phyloP scores from a whole-genome alignment of 2,113 vertebrate species.

The Emberiza fucata region DNA sequence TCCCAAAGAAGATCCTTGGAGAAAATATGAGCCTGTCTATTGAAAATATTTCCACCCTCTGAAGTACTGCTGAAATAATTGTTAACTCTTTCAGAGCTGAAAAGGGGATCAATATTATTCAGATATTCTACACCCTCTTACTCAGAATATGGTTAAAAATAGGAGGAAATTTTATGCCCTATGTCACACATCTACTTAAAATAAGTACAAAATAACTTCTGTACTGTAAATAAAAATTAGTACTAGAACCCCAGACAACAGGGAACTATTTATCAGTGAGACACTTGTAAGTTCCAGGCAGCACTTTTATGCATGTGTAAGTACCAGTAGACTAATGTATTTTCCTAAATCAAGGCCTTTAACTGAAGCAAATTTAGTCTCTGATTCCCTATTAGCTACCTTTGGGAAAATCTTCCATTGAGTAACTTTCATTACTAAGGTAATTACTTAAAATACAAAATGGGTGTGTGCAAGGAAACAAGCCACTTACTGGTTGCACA shows the following conservation, averaged over 20 bases:
- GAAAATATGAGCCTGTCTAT: constrained; percentile 62
- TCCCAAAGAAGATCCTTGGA: constrained; percentile 56
- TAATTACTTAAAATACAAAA: background rate
- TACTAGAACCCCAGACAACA: background rate
- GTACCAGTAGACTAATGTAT: background rate
- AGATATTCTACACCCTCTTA: constrained; percentile 42
- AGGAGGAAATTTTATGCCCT: background rate
- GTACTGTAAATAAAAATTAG: background rate
- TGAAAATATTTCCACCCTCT: constrained; percentile 61
- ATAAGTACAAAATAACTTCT: background rate
- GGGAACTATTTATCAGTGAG: background rate
- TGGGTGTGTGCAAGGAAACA: background rate
- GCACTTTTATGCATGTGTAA: background rate
- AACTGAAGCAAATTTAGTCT: background rate
- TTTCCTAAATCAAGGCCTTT: background rate
- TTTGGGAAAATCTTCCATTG: background rate
- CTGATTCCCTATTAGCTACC: background rate
- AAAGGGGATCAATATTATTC: constrained; percentile 48
- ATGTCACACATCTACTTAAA: background rate
- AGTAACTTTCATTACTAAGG: background rate
- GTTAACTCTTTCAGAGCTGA: constrained; percentile 57
- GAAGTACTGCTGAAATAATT: constrained; percentile 62
- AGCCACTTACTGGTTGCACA: background rate
- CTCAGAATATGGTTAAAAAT: background rate
- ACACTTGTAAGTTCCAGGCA: background rate